Conservation (phyloP, 1,140 invertebrate genomes). For the Cydia pomonella region DNA sequence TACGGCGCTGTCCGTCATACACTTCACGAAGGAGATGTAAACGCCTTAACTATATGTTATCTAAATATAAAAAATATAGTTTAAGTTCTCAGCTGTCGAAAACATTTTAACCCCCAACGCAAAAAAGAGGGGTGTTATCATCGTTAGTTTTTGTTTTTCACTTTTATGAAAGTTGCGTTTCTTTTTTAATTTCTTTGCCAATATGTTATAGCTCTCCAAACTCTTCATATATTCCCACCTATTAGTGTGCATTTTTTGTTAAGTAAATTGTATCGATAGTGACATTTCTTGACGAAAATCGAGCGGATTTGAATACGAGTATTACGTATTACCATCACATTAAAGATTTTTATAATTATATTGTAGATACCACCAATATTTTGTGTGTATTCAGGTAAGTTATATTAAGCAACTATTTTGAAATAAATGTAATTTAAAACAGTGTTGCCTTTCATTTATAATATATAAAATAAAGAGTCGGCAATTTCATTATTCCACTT, state of each 20-base stretch:
- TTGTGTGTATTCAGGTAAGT: constrained; percentile 8
- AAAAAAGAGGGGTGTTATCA: no score
- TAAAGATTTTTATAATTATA: constrained; percentile 11
- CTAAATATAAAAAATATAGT: constrained; percentile 20
- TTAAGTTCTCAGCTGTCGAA: constrained; percentile 5
- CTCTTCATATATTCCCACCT: constrained; percentile 23
- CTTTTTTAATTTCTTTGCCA: background rate
- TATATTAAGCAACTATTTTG: constrained; percentile 22
- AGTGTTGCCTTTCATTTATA: background rate
- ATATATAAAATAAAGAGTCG: background rate
- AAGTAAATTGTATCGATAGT: background rate
- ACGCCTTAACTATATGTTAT: constrained; percentile 29
- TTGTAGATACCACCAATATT: constrained; percentile 15
- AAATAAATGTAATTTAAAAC: constrained; percentile 26
- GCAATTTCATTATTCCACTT: no score
- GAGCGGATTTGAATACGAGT: background rate
- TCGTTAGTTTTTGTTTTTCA: background rate
- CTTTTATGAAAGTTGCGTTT: background rate
- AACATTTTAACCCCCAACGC: background rate
- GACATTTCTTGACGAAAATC: background rate
- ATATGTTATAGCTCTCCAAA: constrained; percentile 6
- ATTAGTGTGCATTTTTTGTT: constrained; percentile 18
- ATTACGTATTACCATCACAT: background rate
- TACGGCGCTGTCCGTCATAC: constrained; percentile 87
- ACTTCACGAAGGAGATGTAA: constrained; percentile 85